These are phyloP conservation scores for Macrocentrus cingulum DNA, from an alignment of 1,140 invertebrate species.

Conservation along the genomic window DNA sequence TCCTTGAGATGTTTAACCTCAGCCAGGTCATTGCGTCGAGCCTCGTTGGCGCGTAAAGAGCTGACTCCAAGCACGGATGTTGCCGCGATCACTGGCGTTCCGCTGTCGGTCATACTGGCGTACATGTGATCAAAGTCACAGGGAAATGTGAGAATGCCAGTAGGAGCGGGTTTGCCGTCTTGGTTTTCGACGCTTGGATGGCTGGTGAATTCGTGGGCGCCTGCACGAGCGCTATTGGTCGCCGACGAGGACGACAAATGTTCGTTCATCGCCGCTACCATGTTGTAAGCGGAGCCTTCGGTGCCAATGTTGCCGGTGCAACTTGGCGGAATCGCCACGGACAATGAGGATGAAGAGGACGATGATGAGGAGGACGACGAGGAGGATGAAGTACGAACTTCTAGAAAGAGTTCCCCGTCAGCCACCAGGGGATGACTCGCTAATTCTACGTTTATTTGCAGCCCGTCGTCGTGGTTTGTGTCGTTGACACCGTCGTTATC, in stretches of 20 bases:
- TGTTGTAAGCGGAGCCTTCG: constrained; percentile 41
- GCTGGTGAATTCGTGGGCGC: constrained; percentile 21
- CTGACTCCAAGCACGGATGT: constrained; percentile 47
- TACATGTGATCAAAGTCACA: constrained; percentile 64
- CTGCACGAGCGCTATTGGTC: constrained; percentile 48
- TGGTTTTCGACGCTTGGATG: constrained; percentile 26
- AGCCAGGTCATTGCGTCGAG: constrained; percentile 57
- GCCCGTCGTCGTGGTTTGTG: constrained; percentile 1
- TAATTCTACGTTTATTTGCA: constrained; percentile 6
- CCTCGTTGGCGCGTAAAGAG: constrained; percentile 49
- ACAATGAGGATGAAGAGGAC: background rate
- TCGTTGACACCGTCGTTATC: constrained; percentile 31
- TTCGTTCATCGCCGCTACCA: constrained; percentile 59
- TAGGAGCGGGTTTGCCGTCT: constrained; percentile 37
- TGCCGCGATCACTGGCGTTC: constrained; percentile 39
- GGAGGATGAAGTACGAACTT: constrained; percentile 7
- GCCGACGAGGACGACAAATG: constrained; percentile 50
- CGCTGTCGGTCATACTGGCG: constrained; percentile 58
- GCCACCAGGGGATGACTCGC: background rate
- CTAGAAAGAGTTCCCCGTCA: background rate
- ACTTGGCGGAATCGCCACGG: background rate
- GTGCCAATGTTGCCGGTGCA: constrained; percentile 16
- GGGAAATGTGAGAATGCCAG: constrained; percentile 51
- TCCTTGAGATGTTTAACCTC: constrained; percentile 68
- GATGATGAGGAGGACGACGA: constrained; percentile 16